Evolutionary conservation across 2,888 invertebrate genomes (phyloP).

Genomic region (Cotesia congregata): DNA sequence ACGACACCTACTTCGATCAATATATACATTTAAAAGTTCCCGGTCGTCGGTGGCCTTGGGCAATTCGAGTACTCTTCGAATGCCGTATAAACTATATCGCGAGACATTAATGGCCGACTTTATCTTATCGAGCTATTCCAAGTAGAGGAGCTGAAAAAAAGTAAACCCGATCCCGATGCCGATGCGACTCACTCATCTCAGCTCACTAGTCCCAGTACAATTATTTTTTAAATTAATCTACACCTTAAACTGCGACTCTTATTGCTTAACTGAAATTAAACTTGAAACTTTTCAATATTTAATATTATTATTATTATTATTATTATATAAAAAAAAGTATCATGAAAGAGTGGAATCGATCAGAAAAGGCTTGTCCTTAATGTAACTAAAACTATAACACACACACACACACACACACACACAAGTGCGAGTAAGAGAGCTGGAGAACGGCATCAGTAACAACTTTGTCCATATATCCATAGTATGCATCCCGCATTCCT

Average conservation of each 20-base stretch:
- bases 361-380: background rate
- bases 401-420: background rate
- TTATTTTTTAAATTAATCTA: too few species aligned
- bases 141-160: constrained; percentile 21
- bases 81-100: constrained; percentile 46
- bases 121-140: constrained; percentile 48
- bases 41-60: constrained; percentile 21
- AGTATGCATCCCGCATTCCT: constrained; percentile 67
- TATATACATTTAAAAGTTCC: too few species aligned
- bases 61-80: constrained; percentile 41
- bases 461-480: constrained; percentile 56
- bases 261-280: too few species aligned
- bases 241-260: too few species aligned
- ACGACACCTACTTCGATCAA: background rate
- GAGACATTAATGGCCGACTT: constrained; percentile 49
- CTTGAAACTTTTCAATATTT: too few species aligned
- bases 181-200: too few species aligned
- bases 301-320: background rate
- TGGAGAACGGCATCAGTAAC: constrained; percentile 46
- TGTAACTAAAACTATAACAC: background rate
- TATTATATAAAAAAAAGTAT: background rate
- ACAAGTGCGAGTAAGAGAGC: constrained; percentile 32
- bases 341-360: background rate
- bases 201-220: too few species aligned
- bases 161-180: constrained; percentile 30